These are phyloP conservation scores for Drosophila pseudoobscura DNA, from an alignment of 1,140 invertebrate genomes.

Conservation along the genomic window DNA sequence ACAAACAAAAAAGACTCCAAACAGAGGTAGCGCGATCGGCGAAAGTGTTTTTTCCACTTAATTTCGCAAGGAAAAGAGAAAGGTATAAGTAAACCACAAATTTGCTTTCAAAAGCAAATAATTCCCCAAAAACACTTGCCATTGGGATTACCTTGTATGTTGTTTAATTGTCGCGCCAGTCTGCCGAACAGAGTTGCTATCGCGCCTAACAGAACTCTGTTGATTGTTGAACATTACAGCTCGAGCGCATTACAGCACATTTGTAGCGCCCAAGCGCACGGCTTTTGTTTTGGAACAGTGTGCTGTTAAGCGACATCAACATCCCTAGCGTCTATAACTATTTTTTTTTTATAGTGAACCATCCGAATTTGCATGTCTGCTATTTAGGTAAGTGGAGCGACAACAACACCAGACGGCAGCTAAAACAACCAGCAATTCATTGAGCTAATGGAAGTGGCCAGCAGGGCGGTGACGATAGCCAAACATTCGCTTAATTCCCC, in stretches of 20 bases:
- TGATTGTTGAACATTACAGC: background rate
- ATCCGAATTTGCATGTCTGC: slow-evolving; percentile 29
- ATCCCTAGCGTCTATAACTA: slow-evolving; percentile 41
- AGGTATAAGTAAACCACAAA: no score
- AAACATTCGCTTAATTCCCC: slow-evolving; percentile 30
- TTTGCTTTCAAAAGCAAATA: no score
- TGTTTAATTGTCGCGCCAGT: no score
- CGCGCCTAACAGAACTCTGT: background rate
- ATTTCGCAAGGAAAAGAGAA: no score
- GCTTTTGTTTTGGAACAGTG: slow-evolving; percentile 6
- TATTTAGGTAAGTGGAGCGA: slow-evolving; percentile 31
- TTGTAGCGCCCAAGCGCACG: background rate
- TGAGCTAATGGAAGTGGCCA: background rate
- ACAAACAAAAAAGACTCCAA: no score
- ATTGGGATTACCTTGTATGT: no score
- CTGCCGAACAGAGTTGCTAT: no score
- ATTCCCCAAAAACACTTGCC: no score
- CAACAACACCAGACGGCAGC: background rate
- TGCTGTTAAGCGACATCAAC: slow-evolving; percentile 28
- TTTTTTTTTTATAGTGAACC: slow-evolving; percentile 23
- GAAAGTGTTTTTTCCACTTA: no score
- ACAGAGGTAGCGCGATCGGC: no score
- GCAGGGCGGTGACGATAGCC: slow-evolving; percentile 18
- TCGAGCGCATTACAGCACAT: slow-evolving; percentile 25
- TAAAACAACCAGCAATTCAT: no score